Evolutionary conservation across 2,113 vertebrate genomes (phyloP), one percentile per base, ranked within the genome.

Genomic region (Bothrops jararaca): DNA sequence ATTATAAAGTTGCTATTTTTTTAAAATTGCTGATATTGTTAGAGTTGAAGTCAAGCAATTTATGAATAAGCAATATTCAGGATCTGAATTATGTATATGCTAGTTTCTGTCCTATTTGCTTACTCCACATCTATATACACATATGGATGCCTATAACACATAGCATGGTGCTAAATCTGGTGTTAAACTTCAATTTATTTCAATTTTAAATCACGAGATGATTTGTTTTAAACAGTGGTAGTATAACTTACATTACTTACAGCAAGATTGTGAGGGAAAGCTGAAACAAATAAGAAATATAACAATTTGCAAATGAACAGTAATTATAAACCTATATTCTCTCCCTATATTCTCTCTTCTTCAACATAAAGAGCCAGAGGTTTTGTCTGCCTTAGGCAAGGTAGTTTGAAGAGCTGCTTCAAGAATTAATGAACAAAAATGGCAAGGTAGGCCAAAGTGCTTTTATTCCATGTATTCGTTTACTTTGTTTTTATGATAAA

Each of bases 331-430:
- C 94, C 96, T 91, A 56, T 97, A 96, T 97, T 97, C 89, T 96
- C 95, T 97, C 97, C 94, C 93, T 42, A 42, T 42, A 42, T 42
- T 42, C 42, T 97, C 97, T 96, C 97, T 98, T 98, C 94, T 97
- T 97, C 96, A 97, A 86, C 94, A 91, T 89, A 90, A 96, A 96
- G 98, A 96, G 96, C 96, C 95, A 96, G 94, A 94, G 96, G 95
- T 96, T 97, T 95, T 91, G n/a, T 96, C 74, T 96, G 97, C 97
- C 97, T 97, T 95, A 94, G 97, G 97, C 97, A 97, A 98, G 95
- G 95, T 93, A 96, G 93, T 96, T 96, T 97, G 97, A 98, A 97
- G 97, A 96, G 96, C 96, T 97, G 95, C 96, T 96, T 95, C 58
- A 50, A 95, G 96, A 97, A 0, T 95, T 97, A 98, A 95, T 93